Base-by-base conservation (phyloP, 2,888 invertebrate genomes). In the Teleiodes luculella region DNA sequence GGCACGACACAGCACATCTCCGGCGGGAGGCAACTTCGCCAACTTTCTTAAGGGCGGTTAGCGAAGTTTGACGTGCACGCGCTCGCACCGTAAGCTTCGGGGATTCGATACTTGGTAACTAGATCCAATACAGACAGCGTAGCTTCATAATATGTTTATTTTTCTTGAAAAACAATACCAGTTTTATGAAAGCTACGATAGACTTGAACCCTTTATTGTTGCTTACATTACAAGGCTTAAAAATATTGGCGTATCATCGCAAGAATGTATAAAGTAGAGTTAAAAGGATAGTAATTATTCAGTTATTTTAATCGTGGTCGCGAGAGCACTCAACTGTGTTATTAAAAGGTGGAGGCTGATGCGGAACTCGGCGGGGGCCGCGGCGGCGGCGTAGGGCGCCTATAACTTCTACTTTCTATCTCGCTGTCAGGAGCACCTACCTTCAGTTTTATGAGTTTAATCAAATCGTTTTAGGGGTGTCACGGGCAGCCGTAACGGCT, bases 1-100 rank as follows among this genome's bases (percentile, higher is more conserved):
- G 68, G 63, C 63, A 70, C 72, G 75, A 78, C 75, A 76, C 76
- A 78, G 81, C 81, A 80, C 78, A 81, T 83, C 83, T 81, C 76
- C 76, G 74, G 76, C 76, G 78, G 78, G 83, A 83, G 80, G 74
- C 75, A 85, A 88, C 83, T 87, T 86, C 72, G 63, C 69, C 79
- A 88, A 89, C 80, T 88, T 87, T 86, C 85, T 83, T 86, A 83
- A 86, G 83, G 83, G 80, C 81, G 85, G 86, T 87, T 86, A 80
- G 79, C 76, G 73, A 87, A 89, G 83, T 89, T 89, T 80, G 86
- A 84, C 86, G 83, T 85, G 83, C 84, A 82, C 83, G 81, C 83
- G 81, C 80, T 78, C 67, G 71, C 76, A 78, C 78, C 79, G 78
- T 86, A 86, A 88, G 85, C 87, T 83, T 72, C 43, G 68, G 75